phyloP scores from a whole-genome alignment of 92 coral and sea anemone species.

The Isaurus tuberculatus region DNA sequence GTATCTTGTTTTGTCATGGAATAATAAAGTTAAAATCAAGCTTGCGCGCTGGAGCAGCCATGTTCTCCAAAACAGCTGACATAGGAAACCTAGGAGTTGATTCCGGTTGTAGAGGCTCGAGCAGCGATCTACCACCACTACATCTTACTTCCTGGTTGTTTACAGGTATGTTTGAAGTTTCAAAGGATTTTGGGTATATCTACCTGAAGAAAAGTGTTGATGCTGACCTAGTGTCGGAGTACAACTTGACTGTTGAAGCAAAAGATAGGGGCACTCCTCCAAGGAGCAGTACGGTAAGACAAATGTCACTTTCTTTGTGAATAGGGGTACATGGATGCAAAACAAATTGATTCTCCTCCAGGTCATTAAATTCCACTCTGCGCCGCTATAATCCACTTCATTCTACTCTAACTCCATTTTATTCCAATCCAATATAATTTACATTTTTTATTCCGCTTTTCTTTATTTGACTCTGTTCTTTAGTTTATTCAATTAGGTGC shows the following conservation, averaged over 20 bases:
- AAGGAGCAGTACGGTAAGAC: constrained; percentile 52
- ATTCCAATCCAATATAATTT: background rate
- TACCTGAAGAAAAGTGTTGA: constrained; percentile 66
- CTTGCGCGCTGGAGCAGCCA: too few relatives aligned
- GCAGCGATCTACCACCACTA: background rate
- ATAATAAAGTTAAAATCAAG: too few relatives aligned
- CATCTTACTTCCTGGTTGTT: background rate
- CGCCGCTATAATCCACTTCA: too few relatives aligned
- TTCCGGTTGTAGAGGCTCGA: too few relatives aligned
- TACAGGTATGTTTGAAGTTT: constrained; percentile 43
- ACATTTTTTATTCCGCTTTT: background rate
- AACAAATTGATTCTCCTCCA: background rate
- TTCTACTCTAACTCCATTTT: too few relatives aligned
- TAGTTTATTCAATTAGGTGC: too few relatives aligned
- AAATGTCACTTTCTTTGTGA: background rate
- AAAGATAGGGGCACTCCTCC: constrained; percentile 68
- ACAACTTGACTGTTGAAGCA: constrained; percentile 74
- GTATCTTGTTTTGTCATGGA: too few relatives aligned
- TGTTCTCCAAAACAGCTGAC: too few relatives aligned
- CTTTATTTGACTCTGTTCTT: background rate
- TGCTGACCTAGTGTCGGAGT: constrained; percentile 64
- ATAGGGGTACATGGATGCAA: background rate
- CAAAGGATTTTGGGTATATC: constrained; percentile 63
- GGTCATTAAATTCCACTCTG: background rate
- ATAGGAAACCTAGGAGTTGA: too few relatives aligned